Conservation (phyloP, 2,888 invertebrate species). For the Phlogophora meticulosa region DNA sequence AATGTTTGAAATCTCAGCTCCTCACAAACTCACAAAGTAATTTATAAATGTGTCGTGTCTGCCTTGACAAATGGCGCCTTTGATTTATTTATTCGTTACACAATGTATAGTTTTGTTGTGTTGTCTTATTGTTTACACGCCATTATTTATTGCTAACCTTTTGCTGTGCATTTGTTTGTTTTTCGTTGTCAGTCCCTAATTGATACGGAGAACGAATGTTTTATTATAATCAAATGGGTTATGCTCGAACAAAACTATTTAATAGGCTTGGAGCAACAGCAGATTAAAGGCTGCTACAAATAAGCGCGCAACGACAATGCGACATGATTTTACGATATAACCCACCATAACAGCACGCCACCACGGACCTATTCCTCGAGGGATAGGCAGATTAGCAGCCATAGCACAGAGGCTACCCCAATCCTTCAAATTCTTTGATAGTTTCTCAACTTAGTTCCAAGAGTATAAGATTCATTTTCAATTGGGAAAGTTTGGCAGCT, state of each 20-base stretch:
- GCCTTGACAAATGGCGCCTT: conserved; percentile 57
- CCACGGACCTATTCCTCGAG: too few species aligned
- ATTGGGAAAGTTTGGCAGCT: too few species aligned
- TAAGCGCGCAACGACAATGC: too few species aligned
- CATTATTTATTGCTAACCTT: conserved; percentile 56
- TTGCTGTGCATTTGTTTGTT: conserved; percentile 30
- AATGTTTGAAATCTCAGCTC: conserved; percentile 73
- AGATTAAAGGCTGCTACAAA: too few species aligned
- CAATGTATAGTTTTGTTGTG: conserved; percentile 47
- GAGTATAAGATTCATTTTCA: too few species aligned
- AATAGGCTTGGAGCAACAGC: neutral
- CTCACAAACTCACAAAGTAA: conserved; percentile 58
- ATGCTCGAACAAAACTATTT: neutral
- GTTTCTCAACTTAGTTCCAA: too few species aligned
- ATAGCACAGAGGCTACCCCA: too few species aligned
- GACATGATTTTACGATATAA: too few species aligned
- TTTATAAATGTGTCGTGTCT: conserved; percentile 61
- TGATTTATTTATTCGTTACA: conserved; percentile 58
- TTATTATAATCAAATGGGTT: conserved; percentile 4
- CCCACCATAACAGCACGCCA: too few species aligned
- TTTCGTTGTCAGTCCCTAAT: conserved; percentile 27
- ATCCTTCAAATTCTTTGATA: too few species aligned
- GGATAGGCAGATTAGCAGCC: too few species aligned
- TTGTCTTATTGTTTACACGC: conserved; percentile 49
- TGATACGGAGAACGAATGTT: conserved; percentile 22